phyloP scores from a whole-genome alignment of 2,888 invertebrate species.

The Cremastinae sp. region DNA sequence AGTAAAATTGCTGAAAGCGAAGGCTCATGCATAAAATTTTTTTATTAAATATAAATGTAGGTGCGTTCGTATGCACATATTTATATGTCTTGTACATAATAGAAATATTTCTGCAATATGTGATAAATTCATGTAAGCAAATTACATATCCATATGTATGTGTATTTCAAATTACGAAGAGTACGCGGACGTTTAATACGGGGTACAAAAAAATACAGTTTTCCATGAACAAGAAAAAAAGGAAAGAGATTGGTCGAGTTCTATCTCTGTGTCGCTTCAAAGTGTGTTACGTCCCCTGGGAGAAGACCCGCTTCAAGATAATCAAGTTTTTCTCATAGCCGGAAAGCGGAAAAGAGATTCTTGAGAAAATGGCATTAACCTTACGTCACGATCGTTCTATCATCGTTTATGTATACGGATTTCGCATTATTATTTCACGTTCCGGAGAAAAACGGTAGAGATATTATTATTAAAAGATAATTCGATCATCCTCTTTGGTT shows the following conservation, averaged over 20 bases:
- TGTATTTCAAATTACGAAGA: too few species aligned
- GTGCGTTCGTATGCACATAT: too few species aligned
- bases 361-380: constrained; percentile 57
- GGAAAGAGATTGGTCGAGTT: constrained; percentile 38
- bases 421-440: constrained; percentile 47
- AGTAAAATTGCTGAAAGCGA: too few species aligned
- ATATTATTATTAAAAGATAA: constrained; percentile 49
- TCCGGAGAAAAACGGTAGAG: constrained; percentile 27
- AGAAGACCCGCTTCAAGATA: constrained; percentile 56
- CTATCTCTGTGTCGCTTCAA: constrained; percentile 39
- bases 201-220: too few species aligned
- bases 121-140: too few species aligned
- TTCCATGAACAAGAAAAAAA: too few species aligned
- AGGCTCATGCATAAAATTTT: too few species aligned
- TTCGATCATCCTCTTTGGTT: constrained; percentile 34
- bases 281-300: constrained; percentile 52
- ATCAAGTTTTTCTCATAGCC: constrained; percentile 49
- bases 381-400: constrained; percentile 43
- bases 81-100: too few species aligned
- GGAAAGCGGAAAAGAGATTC: constrained; percentile 11
- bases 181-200: too few species aligned
- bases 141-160: too few species aligned
- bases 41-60: too few species aligned
- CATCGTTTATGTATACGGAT: constrained; percentile 27
- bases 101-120: too few species aligned